phyloP scores from a whole-genome alignment of 2,888 invertebrate genomes.

The Drosophila ochracea region DNA sequence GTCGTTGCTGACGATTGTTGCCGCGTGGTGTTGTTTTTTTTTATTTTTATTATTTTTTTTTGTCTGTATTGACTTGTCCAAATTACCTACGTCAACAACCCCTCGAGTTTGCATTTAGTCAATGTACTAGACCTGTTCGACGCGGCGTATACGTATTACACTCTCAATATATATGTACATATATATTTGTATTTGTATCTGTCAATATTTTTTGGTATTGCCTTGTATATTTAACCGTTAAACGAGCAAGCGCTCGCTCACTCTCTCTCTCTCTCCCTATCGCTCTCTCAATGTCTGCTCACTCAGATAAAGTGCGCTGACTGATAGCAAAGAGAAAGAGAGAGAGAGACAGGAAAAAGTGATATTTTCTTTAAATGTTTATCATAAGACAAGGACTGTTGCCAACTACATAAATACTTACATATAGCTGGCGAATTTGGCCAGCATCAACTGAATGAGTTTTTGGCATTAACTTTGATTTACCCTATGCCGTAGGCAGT shows the following conservation, averaged over 20 bases:
- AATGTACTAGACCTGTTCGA: slow-evolving; percentile 68
- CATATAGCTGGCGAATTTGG: slow-evolving; percentile 53
- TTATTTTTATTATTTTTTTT: not conserved
- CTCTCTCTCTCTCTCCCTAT: slow-evolving; percentile 13
- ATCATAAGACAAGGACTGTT: slow-evolving; percentile 39
- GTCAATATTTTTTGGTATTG: slow-evolving; percentile 32
- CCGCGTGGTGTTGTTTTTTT: slow-evolving; percentile 35
- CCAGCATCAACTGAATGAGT: slow-evolving; percentile 70
- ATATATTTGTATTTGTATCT: slow-evolving; percentile 13
- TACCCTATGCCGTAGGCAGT: slow-evolving; percentile 42
- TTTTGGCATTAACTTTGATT: slow-evolving; percentile 63
- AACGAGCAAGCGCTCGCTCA: slow-evolving; percentile 25
- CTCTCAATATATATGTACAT: not conserved
- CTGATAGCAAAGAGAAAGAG: not conserved
- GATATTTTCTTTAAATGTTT: slow-evolving; percentile 38
- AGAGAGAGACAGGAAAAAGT: slow-evolving; percentile 4
- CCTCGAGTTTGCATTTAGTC: slow-evolving; percentile 69
- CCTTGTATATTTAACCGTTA: slow-evolving; percentile 56
- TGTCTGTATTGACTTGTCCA: slow-evolving; percentile 47
- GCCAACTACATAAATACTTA: slow-evolving; percentile 53
- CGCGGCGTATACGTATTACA: slow-evolving; percentile 67
- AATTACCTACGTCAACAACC: slow-evolving; percentile 75
- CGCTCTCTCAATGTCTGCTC: slow-evolving; percentile 7
- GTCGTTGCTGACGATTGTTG: slow-evolving; percentile 62
- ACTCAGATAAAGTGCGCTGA: not conserved